Conservation (phyloP, 1,140 invertebrate genomes). For the Leptestheria dahalacensis region DNA sequence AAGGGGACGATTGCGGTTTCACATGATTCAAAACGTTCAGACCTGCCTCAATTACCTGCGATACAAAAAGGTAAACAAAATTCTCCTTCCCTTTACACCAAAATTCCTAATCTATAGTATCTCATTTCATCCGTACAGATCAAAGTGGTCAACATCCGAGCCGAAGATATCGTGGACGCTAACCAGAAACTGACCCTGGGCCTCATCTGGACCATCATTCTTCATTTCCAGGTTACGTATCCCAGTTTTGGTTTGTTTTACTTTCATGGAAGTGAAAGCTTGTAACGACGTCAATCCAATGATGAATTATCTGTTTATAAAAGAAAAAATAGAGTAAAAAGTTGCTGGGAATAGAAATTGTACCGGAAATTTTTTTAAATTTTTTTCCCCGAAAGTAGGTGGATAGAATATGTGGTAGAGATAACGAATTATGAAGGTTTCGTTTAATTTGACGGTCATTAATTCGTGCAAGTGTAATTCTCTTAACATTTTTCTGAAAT, state of each 20-base stretch:
- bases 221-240: conserved; percentile 95
- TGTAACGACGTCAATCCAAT: no score
- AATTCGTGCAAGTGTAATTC: background rate
- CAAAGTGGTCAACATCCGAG: conserved; percentile 95
- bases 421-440: no score
- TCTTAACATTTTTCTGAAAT: background rate
- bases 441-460: background rate
- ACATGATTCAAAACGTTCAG: conserved; percentile 93
- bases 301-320: no score
- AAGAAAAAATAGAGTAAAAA: no score
- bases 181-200: conserved; percentile 97
- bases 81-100: conserved; percentile 38
- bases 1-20: conserved; percentile 87
- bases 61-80: conserved; percentile 4
- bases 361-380: no score
- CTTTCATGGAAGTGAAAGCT: no score
- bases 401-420: no score
- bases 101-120: conserved; percentile 55
- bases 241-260: no score
- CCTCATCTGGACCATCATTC: conserved; percentile 97
- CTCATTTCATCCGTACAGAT: conserved; percentile 47
- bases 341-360: no score
- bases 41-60: conserved; percentile 33
- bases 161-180: conserved; percentile 99
- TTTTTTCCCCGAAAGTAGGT: no score